These are phyloP conservation scores for Morinoia aosen DNA, from an alignment of 2,888 invertebrate genomes.

Conservation along the genomic window DNA sequence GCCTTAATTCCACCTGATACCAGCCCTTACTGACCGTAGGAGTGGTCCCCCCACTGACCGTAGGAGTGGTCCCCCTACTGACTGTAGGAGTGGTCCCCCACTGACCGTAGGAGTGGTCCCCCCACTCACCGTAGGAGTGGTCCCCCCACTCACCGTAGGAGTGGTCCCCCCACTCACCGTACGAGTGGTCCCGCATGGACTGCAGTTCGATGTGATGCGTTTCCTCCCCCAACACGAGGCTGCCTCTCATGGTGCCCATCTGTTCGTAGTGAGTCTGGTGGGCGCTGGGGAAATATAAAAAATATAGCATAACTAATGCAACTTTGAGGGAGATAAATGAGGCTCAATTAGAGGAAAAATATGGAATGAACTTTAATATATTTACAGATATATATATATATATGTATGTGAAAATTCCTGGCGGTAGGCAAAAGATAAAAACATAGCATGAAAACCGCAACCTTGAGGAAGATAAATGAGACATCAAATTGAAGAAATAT, in stretches of 20 bases:
- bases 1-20: no score
- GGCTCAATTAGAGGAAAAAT: no score
- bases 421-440: slow-evolving; percentile 73
- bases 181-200: slow-evolving; percentile 86
- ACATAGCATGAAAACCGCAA: no score
- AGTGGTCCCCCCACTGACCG: background rate
- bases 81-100: background rate
- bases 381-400: no score
- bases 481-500: no score
- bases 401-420: no score
- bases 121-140: background rate
- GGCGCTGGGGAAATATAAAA: slow-evolving; percentile 73
- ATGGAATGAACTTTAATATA: background rate
- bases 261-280: slow-evolving; percentile 90
- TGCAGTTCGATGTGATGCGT: slow-evolving; percentile 74
- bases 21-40: background rate
- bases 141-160: no score
- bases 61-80: no score
- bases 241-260: slow-evolving; percentile 79
- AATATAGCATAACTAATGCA: no score
- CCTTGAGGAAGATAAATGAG: no score
- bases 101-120: background rate
- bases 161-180: slow-evolving; percentile 73
- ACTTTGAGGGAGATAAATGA: no score
- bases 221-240: slow-evolving; percentile 75